Base-by-base conservation (phyloP, 2,113 vertebrate genomes). In the Amblyornis subalaris region DNA sequence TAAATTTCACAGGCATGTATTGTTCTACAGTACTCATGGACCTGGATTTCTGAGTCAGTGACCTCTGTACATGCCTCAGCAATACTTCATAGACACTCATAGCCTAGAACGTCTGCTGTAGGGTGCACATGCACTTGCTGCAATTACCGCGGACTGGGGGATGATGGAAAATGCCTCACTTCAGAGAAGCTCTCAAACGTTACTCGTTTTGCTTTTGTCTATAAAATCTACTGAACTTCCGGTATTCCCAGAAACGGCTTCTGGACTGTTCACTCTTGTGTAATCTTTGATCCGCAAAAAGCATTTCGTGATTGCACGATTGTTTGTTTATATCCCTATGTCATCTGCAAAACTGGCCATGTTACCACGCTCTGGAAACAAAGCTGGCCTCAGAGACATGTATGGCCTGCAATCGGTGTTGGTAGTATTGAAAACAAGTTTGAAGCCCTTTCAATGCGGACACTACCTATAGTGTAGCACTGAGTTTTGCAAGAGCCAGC, bases 41-140 rank as follows among this genome's bases (percentile, higher is more conserved):
- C 11, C 4, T 16, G 17, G 25, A 11, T 75, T 92, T 74, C 57
- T 55, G 12, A 62, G 24, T 44, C 51, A 51, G 19, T 40, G n/a
- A 26, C 48, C 9, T 60, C 33, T 60, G 13, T 3, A 29, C 6
- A 10, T 38, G 19, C 50, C 38, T 55, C 44, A 60, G 33, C 55
- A 84, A 50, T 35, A 12, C 10, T 60, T 64, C 40, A 21, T 7
- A 53, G 40, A 64, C 1, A 14, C 14, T 69, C 31, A 6, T 13
- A 21, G 3, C 14, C 89, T 53, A 5, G 8, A 65, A 85, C 2
- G 5, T 26, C 53, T 65, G 16, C n/a, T 73, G 3, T 25, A n/a
- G 21, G 22, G 7, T 0, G 2, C 21, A 62, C 10, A 16, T 6
- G 14, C 1, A 0, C 21, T 90, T 65, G 6, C 29, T 75, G 55